Evolutionary conservation across 2,797 vertebrate species (phyloP), one percentile per base, ranked within the genome.

Genomic region (Clamator glandarius): DNA sequence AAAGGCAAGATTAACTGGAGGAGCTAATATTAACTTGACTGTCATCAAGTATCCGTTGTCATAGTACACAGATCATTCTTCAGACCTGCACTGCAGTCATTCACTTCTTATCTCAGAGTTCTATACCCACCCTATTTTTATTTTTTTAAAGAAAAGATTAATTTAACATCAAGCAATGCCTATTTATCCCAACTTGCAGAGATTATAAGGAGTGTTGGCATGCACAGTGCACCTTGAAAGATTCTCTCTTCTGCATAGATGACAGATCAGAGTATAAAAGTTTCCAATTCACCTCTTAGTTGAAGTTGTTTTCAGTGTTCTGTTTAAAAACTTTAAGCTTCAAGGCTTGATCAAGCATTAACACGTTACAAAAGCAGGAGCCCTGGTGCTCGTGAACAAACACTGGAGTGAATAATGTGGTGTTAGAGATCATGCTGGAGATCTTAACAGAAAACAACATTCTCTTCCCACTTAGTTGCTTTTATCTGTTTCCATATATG

Each of bases 281-380:
- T 90, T 88, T 75, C 85, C 78, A 57, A 57, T 79, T 91, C 83
- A 86, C 25, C 67, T 74, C 80, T 81, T 76, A 91, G 70, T 36
- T 87, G 78, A 89, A 92, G 50, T 57, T 80, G 79, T 77, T 94
- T 91, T 58, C 89, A 84, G 51, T 39, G 77, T 80, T 88, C 83
- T 29, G 31, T 51, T 74, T 73, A 76, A 93, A 96, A 91, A 36
- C 64, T 85, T 68, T 80, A 93, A 92, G 58, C 73, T 88, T 88
- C 54, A 84, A 93, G 79, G 55, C 41, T 82, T 94, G 90, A 87
- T 76, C 74, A 94, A 78, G 69, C 80, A 96, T 88, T 91, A 96
- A 82, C 20, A 36, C 39, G 59, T 63, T 4, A 2, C 73, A 86
- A 72, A 91, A 76, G 74, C 90, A 86, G 83, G 14, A 90, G 67